Percentiles rank a stretch among this genome's conserved stretches.
These are phyloP conservation scores for Trissolcus basalis DNA, from an alignment of 1,140 invertebrate species.

Conservation along the genomic window DNA sequence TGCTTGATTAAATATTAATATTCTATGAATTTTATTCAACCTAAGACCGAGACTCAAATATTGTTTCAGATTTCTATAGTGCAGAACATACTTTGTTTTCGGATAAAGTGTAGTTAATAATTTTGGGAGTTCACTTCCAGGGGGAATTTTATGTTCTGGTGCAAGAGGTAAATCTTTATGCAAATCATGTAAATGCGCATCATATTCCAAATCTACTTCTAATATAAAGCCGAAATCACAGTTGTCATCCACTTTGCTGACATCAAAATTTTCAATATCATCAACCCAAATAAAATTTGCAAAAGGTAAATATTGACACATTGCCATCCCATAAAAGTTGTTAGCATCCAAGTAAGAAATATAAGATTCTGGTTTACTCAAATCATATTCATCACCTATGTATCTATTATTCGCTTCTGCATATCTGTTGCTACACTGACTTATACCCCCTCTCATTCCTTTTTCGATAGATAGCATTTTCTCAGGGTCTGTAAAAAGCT, in stretches of 20 bases:
- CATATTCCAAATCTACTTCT: not conserved
- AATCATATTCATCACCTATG: slow-evolving; percentile 39
- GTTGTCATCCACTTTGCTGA: slow-evolving; percentile 64
- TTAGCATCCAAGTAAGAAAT: slow-evolving; percentile 64
- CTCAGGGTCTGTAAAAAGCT: slow-evolving; percentile 72
- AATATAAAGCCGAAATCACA: not conserved
- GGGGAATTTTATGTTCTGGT: slow-evolving; percentile 64
- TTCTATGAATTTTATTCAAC: slow-evolving; percentile 39
- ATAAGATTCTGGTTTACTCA: slow-evolving; percentile 36
- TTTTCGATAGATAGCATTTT: slow-evolving; percentile 70
- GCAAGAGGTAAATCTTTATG: slow-evolving; percentile 76
- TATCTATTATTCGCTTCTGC: slow-evolving; percentile 73
- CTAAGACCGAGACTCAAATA: not conserved
- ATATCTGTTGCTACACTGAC: slow-evolving; percentile 66
- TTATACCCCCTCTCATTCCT: slow-evolving; percentile 67
- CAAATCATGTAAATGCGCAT: slow-evolving; percentile 67
- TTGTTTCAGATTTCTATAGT: slow-evolving; percentile 67
- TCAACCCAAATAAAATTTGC: not conserved
- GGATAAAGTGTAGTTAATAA: slow-evolving; percentile 60
- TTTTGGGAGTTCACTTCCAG: slow-evolving; percentile 59
- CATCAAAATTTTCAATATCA: slow-evolving; percentile 30
- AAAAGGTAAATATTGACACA: slow-evolving; percentile 51
- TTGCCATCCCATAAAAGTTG: slow-evolving; percentile 64
- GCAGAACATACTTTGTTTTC: slow-evolving; percentile 71
- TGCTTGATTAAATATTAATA: slow-evolving; percentile 41